Base-by-base conservation (phyloP, 2,797 vertebrate species). In the Hapalemur alaotrensis region DNA sequence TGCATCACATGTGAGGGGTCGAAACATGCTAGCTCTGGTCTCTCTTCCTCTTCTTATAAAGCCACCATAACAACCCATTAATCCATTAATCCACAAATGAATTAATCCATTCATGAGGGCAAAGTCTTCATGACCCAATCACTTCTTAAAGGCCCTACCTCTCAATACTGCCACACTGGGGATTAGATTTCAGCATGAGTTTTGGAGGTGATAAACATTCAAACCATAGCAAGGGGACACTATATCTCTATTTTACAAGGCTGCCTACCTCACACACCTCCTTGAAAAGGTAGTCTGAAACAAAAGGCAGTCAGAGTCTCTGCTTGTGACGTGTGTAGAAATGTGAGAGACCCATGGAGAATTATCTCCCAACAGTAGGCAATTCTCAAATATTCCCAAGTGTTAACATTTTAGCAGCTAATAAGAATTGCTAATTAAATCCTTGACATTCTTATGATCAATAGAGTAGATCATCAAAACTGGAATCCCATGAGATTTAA, bases 401-500 rank as follows among this genome's bases (percentile, higher is more conserved):
- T 35, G 25, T 81, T 59, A n/a, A 48, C 32, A 83, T 85, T 91
- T 90, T 91, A 88, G 25, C 38, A 75, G 41, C 5, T 73, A 52
- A 23, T 84, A 48, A 87, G 88, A 73, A 28, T 46, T 67, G n/a
- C 65, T 25, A 73, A 6, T 79, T 69, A 69, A 67, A 38, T 83
- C 30, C 28, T 57, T 83, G 25, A 46, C 43, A 59, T n/a, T 92
- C 57, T 96, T 86, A 48, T 78, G 70, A 59, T 80, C 46, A 52
- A 15, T 35, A 69, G 69, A 80, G 35, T 61, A 88, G 72, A 70
- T 81, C 6, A 54, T 63, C 22, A 52, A 70, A 84, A 89, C 25
- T 95, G 30, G n/a, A 90, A 63, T 92, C 43, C 18, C 18, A n/a
- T 43, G n/a, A 84, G n/a, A 88, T 57, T 81, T 82, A 80, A 89